phyloP scores from a whole-genome alignment of 2,888 invertebrate species.

The Noctua janthe region DNA sequence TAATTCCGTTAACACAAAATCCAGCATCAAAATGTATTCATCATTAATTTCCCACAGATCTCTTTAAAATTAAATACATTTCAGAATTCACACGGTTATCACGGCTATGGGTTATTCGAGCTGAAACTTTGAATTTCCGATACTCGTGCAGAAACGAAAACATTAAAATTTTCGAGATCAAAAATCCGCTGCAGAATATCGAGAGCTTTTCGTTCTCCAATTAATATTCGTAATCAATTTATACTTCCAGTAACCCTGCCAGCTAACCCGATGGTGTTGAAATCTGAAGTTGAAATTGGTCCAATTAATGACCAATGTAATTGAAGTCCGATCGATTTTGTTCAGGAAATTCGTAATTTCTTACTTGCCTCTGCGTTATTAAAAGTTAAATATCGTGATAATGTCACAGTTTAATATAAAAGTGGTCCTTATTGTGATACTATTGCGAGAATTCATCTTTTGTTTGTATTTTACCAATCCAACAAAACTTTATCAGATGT shows the following conservation, averaged over 20 bases:
- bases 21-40: background rate
- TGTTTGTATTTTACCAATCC: slow-evolving; percentile 6
- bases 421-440: background rate
- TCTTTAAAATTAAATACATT: background rate
- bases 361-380: background rate
- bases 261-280: slow-evolving; percentile 27
- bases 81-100: background rate
- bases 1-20: background rate
- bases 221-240: slow-evolving; percentile 57
- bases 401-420: background rate
- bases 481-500: background rate
- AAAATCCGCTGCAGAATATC: slow-evolving; percentile 44
- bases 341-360: slow-evolving; percentile 18
- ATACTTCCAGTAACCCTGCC: slow-evolving; percentile 45
- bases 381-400: background rate
- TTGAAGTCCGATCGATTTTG: slow-evolving; percentile 50
- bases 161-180: background rate
- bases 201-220: slow-evolving; percentile 37
- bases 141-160: slow-evolving; percentile 1
- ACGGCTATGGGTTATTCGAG: background rate
- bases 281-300: slow-evolving; percentile 54
- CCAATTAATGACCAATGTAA: slow-evolving; percentile 50
- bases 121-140: slow-evolving; percentile 18
- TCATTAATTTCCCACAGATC: background rate
- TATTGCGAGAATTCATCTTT: background rate